A percentile compares a stretch with the other conserved stretches of the same genome.
phyloP scores from a whole-genome alignment of 1,140 invertebrate species.

The Melipona quadrifasciata region DNA sequence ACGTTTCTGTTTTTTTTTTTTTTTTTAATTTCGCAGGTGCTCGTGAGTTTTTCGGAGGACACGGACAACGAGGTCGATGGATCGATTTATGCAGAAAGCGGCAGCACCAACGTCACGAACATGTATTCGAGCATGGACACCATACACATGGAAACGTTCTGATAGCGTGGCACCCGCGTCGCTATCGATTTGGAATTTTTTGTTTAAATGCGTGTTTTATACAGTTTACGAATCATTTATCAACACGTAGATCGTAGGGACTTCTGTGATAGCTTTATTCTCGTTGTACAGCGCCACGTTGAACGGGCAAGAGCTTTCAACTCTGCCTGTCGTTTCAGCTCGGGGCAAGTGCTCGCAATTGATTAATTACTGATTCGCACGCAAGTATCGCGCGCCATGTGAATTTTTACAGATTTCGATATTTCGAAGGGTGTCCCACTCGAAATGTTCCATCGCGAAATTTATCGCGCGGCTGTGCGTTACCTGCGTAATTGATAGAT shows the following conservation, averaged over 20 bases:
- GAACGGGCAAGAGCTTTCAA: neutral
- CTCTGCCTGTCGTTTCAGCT: neutral
- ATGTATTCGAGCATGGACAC: constrained; percentile 69
- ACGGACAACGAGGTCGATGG: constrained; percentile 66
- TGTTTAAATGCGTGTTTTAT: constrained; percentile 8
- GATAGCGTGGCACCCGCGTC: neutral
- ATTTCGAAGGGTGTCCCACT: neutral
- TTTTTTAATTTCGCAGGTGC: constrained; percentile 65
- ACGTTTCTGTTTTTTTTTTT: neutral
- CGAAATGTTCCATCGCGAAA: neutral
- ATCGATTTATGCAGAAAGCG: constrained; percentile 48
- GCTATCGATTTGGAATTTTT: neutral
- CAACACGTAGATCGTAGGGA: constrained; percentile 7
- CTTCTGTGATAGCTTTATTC: constrained; percentile 55
- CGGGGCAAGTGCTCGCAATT: neutral
- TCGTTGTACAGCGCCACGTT: constrained; percentile 9
- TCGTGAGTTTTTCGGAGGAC: constrained; percentile 78
- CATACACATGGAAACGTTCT: constrained; percentile 76
- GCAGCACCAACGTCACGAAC: constrained; percentile 66
- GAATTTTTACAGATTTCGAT: constrained; percentile 12
- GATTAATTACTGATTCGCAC: neutral
- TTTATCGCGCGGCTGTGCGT: neutral
- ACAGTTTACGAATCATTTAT: neutral
- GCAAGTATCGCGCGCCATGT: neutral
- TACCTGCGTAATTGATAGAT: neutral